Percentiles rank a stretch among this genome's conserved stretches.
phyloP scores from a whole-genome alignment of 2,113 vertebrate species.

The Callocephalon fimbriatum region DNA sequence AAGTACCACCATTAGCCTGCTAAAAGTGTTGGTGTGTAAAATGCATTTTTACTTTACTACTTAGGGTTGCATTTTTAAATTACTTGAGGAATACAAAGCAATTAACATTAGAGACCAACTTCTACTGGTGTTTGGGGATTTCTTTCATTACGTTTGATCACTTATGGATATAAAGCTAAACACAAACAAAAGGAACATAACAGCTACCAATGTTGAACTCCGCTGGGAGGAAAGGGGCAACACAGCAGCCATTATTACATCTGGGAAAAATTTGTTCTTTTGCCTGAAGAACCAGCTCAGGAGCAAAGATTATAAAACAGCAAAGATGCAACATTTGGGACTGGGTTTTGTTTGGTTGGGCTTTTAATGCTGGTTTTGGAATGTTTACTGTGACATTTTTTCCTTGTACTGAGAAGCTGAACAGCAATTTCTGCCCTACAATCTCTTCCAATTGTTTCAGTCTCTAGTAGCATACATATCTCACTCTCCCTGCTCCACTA shows the following conservation, averaged over 20 bases:
- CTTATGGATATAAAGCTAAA: neutral
- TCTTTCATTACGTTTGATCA: neutral
- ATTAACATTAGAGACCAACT: neutral
- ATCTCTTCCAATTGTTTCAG: neutral
- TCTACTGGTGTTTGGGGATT: neutral
- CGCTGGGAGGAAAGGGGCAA: neutral
- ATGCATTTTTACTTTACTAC: neutral
- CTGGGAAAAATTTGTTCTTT: neutral
- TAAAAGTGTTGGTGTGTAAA: slow-evolving; percentile 13
- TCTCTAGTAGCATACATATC: rapidly evolving
- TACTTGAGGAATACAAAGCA: neutral
- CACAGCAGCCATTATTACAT: neutral
- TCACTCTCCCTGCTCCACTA: neutral
- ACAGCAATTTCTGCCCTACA: neutral
- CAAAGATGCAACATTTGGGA: neutral
- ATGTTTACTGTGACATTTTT: neutral
- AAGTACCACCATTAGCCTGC: slow-evolving; percentile 22
- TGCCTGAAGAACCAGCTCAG: neutral
- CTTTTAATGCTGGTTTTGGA: neutral
- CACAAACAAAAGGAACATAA: neutral
- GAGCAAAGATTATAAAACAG: neutral
- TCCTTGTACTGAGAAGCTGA: neutral
- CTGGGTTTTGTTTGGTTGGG: rapidly evolving
- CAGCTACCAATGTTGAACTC: neutral
- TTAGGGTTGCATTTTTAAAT: neutral